Evolutionary conservation across 1,140 invertebrate species (phyloP).

Genomic region (Hylaeus volcanicus): DNA sequence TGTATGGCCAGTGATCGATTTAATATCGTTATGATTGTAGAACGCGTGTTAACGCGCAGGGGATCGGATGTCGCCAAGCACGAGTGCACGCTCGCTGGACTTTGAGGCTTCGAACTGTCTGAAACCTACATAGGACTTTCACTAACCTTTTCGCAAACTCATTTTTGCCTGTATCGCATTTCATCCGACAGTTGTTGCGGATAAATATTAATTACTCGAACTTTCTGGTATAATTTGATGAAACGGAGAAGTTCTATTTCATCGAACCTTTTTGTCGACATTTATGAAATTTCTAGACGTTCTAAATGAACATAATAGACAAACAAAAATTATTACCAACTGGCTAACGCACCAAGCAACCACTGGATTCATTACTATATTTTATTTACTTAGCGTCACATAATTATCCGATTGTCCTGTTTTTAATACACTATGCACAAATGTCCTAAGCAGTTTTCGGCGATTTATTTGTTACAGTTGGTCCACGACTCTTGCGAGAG

Average conservation of each 20-base stretch:
- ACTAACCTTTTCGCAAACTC: conserved; percentile 10
- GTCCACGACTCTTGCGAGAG: neutral
- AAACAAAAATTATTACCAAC: too few relatives aligned
- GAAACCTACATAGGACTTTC: conserved; percentile 3
- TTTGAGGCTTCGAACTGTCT: neutral
- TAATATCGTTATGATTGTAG: neutral
- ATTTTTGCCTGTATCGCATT: conserved; percentile 4
- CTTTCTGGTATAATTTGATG: neutral
- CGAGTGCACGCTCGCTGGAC: neutral
- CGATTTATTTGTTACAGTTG: neutral
- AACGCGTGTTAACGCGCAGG: neutral
- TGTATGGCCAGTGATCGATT: neutral
- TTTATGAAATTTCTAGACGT: too few relatives aligned
- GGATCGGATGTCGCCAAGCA: neutral
- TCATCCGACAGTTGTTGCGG: neutral
- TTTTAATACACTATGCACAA: too few relatives aligned
- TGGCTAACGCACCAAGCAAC: too few relatives aligned
- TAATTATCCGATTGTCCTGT: too few relatives aligned
- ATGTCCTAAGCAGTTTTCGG: neutral
- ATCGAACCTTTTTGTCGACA: too few relatives aligned
- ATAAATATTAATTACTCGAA: neutral
- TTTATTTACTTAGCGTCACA: too few relatives aligned
- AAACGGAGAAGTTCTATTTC: too few relatives aligned
- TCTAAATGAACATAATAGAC: too few relatives aligned
- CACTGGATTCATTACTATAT: too few relatives aligned